Percentiles rank a stretch among this genome's conserved stretches.
Conservation (phyloP, 2,888 invertebrate genomes). For the Cheilosia vernalis region DNA sequence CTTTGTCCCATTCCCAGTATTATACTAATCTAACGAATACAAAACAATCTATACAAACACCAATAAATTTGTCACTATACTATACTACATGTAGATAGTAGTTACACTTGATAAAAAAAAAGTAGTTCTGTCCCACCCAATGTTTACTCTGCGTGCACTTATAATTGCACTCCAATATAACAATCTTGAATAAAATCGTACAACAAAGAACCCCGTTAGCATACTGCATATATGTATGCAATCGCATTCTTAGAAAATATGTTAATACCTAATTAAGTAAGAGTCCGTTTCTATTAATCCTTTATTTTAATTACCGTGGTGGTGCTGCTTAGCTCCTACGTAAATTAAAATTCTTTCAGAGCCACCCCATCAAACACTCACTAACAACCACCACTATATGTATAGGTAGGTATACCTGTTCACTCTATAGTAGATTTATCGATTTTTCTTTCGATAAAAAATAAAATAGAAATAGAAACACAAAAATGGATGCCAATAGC, state of each 20-base stretch:
- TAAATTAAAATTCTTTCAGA: slow-evolving; percentile 13
- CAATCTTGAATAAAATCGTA: not conserved
- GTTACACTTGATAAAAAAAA: not conserved
- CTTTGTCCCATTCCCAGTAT: no score
- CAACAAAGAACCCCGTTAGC: not conserved
- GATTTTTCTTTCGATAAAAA: slow-evolving; percentile 58
- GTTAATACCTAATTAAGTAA: not conserved
- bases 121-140: slow-evolving; percentile 29
- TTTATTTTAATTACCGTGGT: not conserved
- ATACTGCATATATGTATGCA: no score
- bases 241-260: slow-evolving; percentile 1
- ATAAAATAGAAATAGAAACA: slow-evolving; percentile 35
- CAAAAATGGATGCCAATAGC: slow-evolving; percentile 2
- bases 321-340: slow-evolving; percentile 6
- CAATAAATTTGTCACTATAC: not conserved
- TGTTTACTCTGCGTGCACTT: not conserved
- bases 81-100: not conserved
- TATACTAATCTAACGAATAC: no score
- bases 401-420: slow-evolving; percentile 53
- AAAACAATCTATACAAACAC: no score
- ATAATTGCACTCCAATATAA: not conserved
- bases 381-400: slow-evolving; percentile 1
- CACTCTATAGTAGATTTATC: slow-evolving; percentile 61
- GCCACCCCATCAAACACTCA: slow-evolving; percentile 13
- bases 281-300: not conserved